phyloP scores from a whole-genome alignment of 2,113 vertebrate species.

The Sturnira hondurensis region DNA sequence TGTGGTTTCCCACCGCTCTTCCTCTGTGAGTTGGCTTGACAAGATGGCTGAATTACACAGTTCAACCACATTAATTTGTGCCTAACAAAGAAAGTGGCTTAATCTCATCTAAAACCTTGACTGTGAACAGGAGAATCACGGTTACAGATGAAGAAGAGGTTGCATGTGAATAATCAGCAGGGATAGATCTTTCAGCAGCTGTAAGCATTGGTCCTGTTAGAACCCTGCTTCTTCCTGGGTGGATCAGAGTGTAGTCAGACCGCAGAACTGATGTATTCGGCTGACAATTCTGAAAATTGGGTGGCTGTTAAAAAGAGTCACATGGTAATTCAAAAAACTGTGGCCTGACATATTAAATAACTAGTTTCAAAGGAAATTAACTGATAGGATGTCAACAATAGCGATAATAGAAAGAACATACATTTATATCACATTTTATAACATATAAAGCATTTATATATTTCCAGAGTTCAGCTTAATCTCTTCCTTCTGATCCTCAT shows the following conservation, averaged over 20 bases:
- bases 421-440: conserved; percentile 2
- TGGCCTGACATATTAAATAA: background rate
- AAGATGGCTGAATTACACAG: conserved; percentile 75
- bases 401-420: background rate
- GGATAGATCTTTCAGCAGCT: conserved; percentile 61
- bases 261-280: conserved; percentile 60
- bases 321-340: conserved; percentile 5
- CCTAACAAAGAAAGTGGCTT: conserved; percentile 76
- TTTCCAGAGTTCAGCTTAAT: background rate
- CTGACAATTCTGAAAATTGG: conserved; percentile 71
- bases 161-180: conserved; percentile 65
- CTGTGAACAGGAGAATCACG: conserved; percentile 62
- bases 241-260: conserved; percentile 56
- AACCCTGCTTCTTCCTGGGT: conserved; percentile 17
- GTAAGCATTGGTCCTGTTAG: background rate
- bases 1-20: conserved; percentile 70
- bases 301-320: conserved; percentile 19
- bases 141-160: conserved; percentile 45
- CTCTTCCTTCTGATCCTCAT: background rate
- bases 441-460: background rate
- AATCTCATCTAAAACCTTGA: conserved; percentile 61
- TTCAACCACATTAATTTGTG: conserved; percentile 73
- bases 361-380: conserved; percentile 12
- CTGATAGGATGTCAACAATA: background rate
- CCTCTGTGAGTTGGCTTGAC: conserved; percentile 75